phyloP scores from a whole-genome alignment of 2,888 invertebrate genomes.

The Gortyna flavago region DNA sequence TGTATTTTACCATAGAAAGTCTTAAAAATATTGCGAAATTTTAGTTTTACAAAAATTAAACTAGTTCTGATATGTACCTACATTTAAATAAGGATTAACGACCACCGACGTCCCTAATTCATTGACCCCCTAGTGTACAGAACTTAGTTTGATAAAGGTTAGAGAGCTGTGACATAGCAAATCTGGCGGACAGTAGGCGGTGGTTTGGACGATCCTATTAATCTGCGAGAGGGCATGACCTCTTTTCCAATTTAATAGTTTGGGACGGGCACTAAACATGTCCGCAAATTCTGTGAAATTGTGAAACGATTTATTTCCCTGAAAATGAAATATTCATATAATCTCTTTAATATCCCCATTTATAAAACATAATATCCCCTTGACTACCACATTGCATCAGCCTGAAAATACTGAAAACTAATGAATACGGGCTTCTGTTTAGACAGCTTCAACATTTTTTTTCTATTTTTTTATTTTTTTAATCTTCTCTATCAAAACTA shows the following conservation, averaged over 20 bases:
- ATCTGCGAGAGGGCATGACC: constrained; percentile 24
- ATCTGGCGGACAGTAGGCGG: constrained; percentile 20
- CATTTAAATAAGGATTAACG: constrained; percentile 17
- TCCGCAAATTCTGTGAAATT: not conserved
- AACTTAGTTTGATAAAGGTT: constrained; percentile 47
- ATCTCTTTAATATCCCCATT: not conserved
- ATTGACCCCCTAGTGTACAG: constrained; percentile 31
- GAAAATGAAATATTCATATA: not conserved
- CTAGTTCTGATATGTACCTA: constrained; percentile 8
- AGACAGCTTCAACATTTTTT: not conserved
- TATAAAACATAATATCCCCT: not conserved
- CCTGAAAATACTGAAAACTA: not conserved
- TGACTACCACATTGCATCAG: not conserved
- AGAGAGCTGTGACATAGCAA: constrained; percentile 29
- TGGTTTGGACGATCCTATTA: constrained; percentile 18
- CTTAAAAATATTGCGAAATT: constrained; percentile 22
- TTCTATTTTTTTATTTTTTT: no score
- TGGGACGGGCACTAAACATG: not conserved
- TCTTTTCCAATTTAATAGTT: constrained; percentile 15
- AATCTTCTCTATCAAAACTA: not conserved
- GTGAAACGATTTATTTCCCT: not conserved
- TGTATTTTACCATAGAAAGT: constrained; percentile 35
- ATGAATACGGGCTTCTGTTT: not conserved
- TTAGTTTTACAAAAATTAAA: constrained; percentile 26
- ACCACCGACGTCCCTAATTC: constrained; percentile 25